These are phyloP conservation scores for Pedetes capensis DNA, from an alignment of 2,113 vertebrate species.

Conservation along the genomic window DNA sequence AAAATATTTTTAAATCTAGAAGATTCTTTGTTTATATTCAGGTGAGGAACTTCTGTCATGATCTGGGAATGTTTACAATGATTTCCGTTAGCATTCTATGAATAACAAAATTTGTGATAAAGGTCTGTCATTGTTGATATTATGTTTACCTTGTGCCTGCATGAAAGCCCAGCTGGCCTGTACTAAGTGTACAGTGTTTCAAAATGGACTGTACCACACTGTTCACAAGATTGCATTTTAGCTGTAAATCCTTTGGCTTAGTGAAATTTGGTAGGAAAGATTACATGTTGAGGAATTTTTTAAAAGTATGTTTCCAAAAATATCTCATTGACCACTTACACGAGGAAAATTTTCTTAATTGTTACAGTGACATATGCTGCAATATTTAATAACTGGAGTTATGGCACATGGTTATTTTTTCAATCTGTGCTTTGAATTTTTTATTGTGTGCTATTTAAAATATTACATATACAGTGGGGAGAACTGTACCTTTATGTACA, in stretches of 20 bases:
- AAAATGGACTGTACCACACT: slow-evolving; percentile 21
- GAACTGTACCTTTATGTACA: slow-evolving; percentile 70
- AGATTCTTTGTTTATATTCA: slow-evolving; percentile 61
- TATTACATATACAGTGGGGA: slow-evolving; percentile 34
- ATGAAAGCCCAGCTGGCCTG: not conserved
- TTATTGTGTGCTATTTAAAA: slow-evolving; percentile 71
- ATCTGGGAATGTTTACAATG: slow-evolving; percentile 72
- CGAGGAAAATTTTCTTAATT: slow-evolving; percentile 64
- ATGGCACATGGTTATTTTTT: slow-evolving; percentile 66
- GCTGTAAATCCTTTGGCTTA: slow-evolving; percentile 36
- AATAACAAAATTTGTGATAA: slow-evolving; percentile 61
- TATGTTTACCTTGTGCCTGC: slow-evolving; percentile 65
- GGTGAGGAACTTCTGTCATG: slow-evolving; percentile 57
- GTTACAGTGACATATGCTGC: slow-evolving; percentile 72
- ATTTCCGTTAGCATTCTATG: slow-evolving; percentile 65
- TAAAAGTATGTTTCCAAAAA: slow-evolving; percentile 81
- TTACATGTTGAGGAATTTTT: slow-evolving; percentile 55
- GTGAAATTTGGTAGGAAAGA: slow-evolving; percentile 35
- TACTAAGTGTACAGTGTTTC: slow-evolving; percentile 41
- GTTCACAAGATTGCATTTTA: slow-evolving; percentile 64
- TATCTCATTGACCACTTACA: slow-evolving; percentile 65
- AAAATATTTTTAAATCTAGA: slow-evolving; percentile 37
- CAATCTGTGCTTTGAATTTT: slow-evolving; percentile 70
- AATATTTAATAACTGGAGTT: slow-evolving; percentile 75
- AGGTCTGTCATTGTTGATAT: slow-evolving; percentile 58